Evolutionary conservation across 2,888 invertebrate genomes (phyloP), one percentile per base, ranked within the genome.

Genomic region (Drosophila parthenogenetica): DNA sequence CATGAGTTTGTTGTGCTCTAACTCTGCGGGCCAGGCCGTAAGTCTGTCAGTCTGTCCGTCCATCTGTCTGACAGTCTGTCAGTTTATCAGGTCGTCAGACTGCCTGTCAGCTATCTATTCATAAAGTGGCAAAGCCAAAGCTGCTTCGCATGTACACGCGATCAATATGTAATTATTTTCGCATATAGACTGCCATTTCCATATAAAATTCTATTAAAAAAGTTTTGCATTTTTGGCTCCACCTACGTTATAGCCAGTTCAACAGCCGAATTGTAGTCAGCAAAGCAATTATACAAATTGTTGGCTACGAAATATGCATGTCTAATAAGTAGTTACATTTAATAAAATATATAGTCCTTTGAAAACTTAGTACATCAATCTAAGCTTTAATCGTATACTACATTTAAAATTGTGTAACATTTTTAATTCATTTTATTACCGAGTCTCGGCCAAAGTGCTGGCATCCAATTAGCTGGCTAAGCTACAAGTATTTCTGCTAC

Each of bases 151-250:
- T 66, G 67, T 45, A 54, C 65, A 68, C 49, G 69, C 81, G 77
- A 83, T 88, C 87, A 88, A 88, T 88, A 81, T 76, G 75, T 76
- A 81, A 88, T 86, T 86, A 83, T 78, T 63, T 70, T 67, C 50
- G 51, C 62, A 76, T 54, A 67, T 63, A 35, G 69, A 62, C 60
- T 61, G 61, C 51, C 55, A 48, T 55, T 45, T 64, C 46, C 57
- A 79, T 77, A 74, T 67, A 67, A 61, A 67, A 74, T 80, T 77
- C 74, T 59, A 80, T 77, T 69, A 70, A 75, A 67, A 63, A 69
- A 66, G 63, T 55, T 69, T 69, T 54, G 5, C 66, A 48, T 60
- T 67, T 64, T 64, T 40, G 3, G 22, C 43, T 42, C n/a, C 8
- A 46, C 14, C 14, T 22, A 14, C 14, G 29, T 1, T n/a, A 43